phyloP scores from a whole-genome alignment of 2,113 vertebrate genomes.

The Cettia cetti region DNA sequence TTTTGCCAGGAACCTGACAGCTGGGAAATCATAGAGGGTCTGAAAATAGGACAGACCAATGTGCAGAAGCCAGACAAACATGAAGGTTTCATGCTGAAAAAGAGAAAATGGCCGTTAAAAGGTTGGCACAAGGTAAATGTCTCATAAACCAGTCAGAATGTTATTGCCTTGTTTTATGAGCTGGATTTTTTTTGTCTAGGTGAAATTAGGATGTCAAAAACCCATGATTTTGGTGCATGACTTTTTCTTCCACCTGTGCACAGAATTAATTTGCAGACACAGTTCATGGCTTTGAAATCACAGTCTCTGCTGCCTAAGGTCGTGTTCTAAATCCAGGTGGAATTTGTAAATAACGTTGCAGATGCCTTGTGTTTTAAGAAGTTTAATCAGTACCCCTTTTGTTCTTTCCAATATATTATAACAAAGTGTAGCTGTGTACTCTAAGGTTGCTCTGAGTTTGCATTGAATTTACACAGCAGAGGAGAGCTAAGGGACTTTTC shows the following conservation, averaged over 20 bases:
- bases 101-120: slow-evolving; percentile 99
- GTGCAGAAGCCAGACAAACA: slow-evolving; percentile 96
- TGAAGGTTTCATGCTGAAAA: slow-evolving; percentile 99
- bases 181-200: not conserved
- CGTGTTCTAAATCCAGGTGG: not conserved
- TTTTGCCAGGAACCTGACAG: slow-evolving; percentile 88
- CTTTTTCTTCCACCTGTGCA: not conserved
- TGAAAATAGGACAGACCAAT: slow-evolving; percentile 97
- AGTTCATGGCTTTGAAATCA: not conserved
- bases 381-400: not conserved
- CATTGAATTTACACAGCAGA: not conserved
- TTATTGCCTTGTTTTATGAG: not conserved
- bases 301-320: not conserved
- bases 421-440: not conserved
- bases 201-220: not conserved
- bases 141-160: not conserved
- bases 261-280: not conserved
- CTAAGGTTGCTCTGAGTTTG: not conserved
- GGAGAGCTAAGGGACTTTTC: not conserved
- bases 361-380: not conserved
- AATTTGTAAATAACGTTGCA: not conserved
- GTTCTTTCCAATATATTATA: not conserved
- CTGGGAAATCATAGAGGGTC: slow-evolving; percentile 98
- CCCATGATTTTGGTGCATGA: not conserved
- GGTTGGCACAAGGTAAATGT: slow-evolving; percentile 95